Conservation (phyloP, 2,113 vertebrate genomes). For the Carettochelys insculpta region DNA sequence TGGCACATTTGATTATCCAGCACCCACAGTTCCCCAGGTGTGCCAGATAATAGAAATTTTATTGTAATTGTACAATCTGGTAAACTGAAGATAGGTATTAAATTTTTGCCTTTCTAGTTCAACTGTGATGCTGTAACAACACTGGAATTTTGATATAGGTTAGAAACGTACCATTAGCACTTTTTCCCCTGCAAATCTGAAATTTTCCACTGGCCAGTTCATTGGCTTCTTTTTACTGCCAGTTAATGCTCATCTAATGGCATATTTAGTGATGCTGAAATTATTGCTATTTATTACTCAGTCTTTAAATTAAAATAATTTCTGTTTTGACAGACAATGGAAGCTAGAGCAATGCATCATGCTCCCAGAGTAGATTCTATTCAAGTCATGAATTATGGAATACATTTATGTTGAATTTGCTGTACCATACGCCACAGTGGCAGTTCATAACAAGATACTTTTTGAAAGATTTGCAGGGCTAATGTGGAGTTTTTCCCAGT, state of each 20-base stretch:
- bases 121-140: not conserved
- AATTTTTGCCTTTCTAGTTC: not conserved
- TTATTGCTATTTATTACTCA: not conserved
- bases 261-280: not conserved
- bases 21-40: too few species aligned
- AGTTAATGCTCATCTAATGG: not conserved
- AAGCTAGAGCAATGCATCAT: conserved; percentile 40
- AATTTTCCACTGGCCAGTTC: conserved; percentile 34
- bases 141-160: not conserved
- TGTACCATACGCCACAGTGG: not conserved
- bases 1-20: too few species aligned
- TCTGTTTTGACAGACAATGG: not conserved
- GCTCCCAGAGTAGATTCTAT: not conserved
- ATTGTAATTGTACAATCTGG: not conserved
- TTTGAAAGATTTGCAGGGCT: not conserved
- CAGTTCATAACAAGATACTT: conserved; percentile 34
- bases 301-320: not conserved
- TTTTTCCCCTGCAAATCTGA: conserved; percentile 30
- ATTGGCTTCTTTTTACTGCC: not conserved
- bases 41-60: too few species aligned
- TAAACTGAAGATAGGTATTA: rapidly evolving
- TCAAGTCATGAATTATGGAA: not conserved
- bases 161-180: not conserved
- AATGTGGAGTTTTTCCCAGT: not conserved
- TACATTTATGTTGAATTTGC: not conserved